Evolutionary conservation across 2,113 vertebrate species (phyloP).

Genomic region (Rissa tridactyla): DNA sequence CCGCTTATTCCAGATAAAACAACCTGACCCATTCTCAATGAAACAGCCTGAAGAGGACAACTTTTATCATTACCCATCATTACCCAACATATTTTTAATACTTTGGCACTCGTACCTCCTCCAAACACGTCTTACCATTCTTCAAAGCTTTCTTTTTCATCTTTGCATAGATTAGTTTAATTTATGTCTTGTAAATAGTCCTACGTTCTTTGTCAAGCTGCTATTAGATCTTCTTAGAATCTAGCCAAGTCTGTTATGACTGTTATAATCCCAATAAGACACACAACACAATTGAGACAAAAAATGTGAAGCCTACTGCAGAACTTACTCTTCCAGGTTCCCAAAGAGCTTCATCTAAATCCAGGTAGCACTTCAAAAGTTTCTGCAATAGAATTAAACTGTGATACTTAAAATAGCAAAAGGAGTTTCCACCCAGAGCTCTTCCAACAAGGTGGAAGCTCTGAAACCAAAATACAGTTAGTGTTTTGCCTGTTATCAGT

Average conservation of each 20-base stretch:
- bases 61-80: background rate
- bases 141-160: background rate
- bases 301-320: background rate
- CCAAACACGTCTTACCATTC: background rate
- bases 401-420: background rate
- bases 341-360: background rate
- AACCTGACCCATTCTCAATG: background rate
- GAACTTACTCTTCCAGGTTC: background rate
- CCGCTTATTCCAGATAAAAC: background rate
- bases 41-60: background rate
- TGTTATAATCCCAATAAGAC: background rate
- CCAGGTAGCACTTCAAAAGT: background rate
- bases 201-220: background rate
- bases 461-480: background rate
- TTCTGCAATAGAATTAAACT: background rate
- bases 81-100: background rate
- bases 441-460: background rate
- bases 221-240: background rate
- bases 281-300: background rate
- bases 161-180: background rate
- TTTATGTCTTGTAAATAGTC: background rate
- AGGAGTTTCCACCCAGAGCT: background rate
- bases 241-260: background rate
- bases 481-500: background rate
- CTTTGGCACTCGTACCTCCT: background rate